Evolutionary conservation across 2,888 invertebrate genomes (phyloP), one percentile per base, ranked within the genome.

Genomic region (Ptilodon capucinus): DNA sequence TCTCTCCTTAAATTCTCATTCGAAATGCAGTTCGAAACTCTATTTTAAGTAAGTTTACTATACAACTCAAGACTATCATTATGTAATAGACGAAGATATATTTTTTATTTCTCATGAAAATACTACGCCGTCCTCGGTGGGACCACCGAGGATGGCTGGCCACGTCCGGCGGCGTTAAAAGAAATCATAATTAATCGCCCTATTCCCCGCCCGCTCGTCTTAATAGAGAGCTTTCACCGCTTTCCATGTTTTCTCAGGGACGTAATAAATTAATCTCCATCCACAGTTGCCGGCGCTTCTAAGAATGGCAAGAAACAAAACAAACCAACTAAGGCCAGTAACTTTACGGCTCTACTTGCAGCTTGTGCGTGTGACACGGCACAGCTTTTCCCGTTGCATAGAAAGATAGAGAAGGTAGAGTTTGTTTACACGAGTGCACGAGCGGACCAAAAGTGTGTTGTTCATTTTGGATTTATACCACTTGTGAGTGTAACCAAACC

Each of bases 191-290:
- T 89, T 87, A 89, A 89, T 90, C 78, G 87, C 83, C 68, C 70
- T 69, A 71, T 76, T 78, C 79, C 76, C 79, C 80, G 80, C 80
- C 81, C 76, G 80, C 78, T 76, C 78, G 79, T 76, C 86, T 84
- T 86, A 86, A 87, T 87, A 87, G 86, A 86, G 87, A 87, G 84
- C 81, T 76, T 79, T 82, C 77, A 70, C 79, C 76, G 82, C 77
- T 85, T 81, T 79, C 84, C 84, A 84, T 88, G 88, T 89, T 88
- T 84, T 85, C 86, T 83, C 77, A 73, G 79, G 64, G 78, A 82
- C 79, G 82, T 86, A 88, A 86, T 86, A 90, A 87, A 90, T 90
- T 88, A 89, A 88, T 90, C 88, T 88, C 87, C 74, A 87, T 90
- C 84, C 81, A 70, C 76, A 68, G 69, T 74, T 74, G 71, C 70